Percentiles rank a stretch among this genome's conserved stretches.
Conservation (phyloP, 2,113 vertebrate species). For the Progne subis region DNA sequence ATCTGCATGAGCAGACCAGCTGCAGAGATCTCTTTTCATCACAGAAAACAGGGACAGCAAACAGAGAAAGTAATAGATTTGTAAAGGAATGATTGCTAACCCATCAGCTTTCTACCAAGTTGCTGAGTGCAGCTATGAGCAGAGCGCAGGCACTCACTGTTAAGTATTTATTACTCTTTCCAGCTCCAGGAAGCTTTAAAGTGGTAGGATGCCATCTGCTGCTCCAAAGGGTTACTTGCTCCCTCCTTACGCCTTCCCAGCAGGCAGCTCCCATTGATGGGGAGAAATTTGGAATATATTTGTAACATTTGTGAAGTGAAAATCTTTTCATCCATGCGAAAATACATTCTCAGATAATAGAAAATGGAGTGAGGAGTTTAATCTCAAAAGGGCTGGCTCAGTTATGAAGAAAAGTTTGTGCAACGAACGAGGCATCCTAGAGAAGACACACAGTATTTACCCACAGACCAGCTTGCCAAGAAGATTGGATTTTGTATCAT, state of each 20-base stretch:
- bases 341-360: background rate
- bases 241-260: background rate
- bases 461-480: background rate
- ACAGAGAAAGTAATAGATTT: background rate
- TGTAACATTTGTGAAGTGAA: background rate
- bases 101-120: background rate
- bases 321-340: background rate
- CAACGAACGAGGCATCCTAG: background rate
- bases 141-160: background rate
- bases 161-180: background rate
- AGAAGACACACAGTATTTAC: background rate
- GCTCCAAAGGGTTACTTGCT: constrained; percentile 17
- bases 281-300: background rate
- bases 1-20: background rate
- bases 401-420: background rate
- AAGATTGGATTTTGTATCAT: background rate
- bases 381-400: background rate
- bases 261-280: rapidly evolving
- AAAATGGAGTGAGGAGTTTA: background rate
- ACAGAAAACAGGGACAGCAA: background rate
- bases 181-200: background rate
- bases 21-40: background rate
- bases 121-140: background rate
- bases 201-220: constrained; percentile 64
- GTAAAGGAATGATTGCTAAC: background rate